Percentiles rank a stretch among this genome's conserved stretches.
Conservation (phyloP, 2,113 vertebrate genomes). For the Alligator mississippiensis region DNA sequence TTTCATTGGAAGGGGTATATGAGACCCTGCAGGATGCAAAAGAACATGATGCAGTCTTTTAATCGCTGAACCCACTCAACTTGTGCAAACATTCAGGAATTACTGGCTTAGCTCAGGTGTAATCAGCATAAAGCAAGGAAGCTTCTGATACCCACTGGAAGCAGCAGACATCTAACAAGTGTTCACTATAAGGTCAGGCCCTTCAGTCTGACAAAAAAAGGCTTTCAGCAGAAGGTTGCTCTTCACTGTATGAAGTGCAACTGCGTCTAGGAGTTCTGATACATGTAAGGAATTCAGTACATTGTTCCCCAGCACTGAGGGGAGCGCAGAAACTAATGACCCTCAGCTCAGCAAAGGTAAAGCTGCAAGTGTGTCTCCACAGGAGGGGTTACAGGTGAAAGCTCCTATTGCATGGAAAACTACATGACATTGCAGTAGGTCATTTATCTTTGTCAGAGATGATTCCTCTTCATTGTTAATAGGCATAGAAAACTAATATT, state of each 20-base stretch:
- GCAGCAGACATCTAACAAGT: not conserved
- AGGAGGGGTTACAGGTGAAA: conserved; percentile 22
- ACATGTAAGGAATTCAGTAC: conserved; percentile 3
- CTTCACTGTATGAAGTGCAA: not conserved
- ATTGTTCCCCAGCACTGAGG: conserved; percentile 19
- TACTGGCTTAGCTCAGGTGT: not conserved
- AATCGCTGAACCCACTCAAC: not conserved
- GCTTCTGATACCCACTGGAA: not conserved
- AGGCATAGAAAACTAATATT: not conserved
- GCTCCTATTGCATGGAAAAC: not conserved
- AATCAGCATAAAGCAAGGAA: not conserved
- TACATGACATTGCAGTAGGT: not conserved
- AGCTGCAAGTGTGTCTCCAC: not conserved
- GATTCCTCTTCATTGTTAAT: not conserved
- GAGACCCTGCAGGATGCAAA: not conserved
- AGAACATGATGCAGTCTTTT: not conserved
- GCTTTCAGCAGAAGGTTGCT: not conserved
- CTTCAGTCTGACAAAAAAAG: not conserved
- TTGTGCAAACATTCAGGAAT: not conserved
- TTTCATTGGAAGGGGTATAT: not conserved
- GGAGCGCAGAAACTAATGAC: conserved; percentile 35
- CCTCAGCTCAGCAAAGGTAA: conserved; percentile 41
- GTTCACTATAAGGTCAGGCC: not conserved
- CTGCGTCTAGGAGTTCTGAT: not conserved
- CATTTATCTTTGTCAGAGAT: conserved; percentile 12